A percentile compares a stretch with the other conserved stretches of the same genome.
Evolutionary conservation across 2,113 vertebrate genomes (phyloP).

Genomic region (Sterna hirundo): DNA sequence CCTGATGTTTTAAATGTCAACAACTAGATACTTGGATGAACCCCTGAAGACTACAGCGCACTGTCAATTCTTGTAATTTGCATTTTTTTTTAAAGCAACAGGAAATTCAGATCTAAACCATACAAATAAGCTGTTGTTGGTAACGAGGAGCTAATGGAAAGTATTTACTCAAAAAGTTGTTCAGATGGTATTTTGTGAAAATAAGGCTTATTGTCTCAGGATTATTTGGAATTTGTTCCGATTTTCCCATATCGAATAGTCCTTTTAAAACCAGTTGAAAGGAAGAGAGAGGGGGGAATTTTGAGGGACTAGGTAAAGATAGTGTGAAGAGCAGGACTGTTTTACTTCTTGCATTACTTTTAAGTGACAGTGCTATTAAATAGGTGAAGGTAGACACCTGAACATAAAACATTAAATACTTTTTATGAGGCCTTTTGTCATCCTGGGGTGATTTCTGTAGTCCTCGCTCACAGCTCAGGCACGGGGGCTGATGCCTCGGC

Average conservation of each 20-base stretch:
- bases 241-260: not conserved
- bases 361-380: not conserved
- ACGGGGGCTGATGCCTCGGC: not conserved
- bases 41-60: not conserved
- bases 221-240: not conserved
- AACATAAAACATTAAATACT: not conserved
- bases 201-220: not conserved
- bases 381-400: not conserved
- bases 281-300: not conserved
- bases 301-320: not conserved
- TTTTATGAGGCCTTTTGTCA: not conserved
- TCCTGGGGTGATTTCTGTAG: not conserved
- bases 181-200: not conserved
- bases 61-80: not conserved
- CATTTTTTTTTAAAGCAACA: constrained; percentile 5
- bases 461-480: not conserved
- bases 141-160: not conserved
- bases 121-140: not conserved
- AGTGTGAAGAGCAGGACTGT: not conserved
- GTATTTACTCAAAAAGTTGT: rapidly evolving
- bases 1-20: constrained; percentile 27
- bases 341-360: not conserved
- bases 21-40: not conserved
- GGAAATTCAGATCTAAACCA: not conserved
- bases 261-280: not conserved